Base-by-base conservation (phyloP, 35 echinoderm and acorn worm genomes). In the Acanthaster planci region DNA sequence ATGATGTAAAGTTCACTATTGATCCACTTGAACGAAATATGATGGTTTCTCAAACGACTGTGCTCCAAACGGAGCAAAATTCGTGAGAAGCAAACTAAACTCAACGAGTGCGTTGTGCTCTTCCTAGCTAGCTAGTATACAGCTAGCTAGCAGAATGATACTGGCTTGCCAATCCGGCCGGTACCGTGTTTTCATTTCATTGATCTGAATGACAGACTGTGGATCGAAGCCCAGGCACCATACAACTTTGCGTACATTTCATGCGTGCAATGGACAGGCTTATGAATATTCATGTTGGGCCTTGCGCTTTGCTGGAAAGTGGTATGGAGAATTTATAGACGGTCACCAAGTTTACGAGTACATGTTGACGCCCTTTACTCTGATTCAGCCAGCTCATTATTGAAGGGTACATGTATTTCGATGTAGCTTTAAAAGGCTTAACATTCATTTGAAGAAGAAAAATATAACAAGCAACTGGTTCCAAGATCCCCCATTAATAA, bases 171-270 rank as follows among this genome's bases (percentile, higher is more conserved):
- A 6, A 72, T 31, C 14, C 7, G 57, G 1, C 21, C 34, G 26
- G 34, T 10, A 72, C 64, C 30, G 14, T 72, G 23, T 29, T 26
- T 6, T 29, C 8, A 14, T 72, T 30, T 2, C 15, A 7, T 72
- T 23, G 34, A 30, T 72, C 26, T 27, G 23, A 31, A 72, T 14
- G 34, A 29, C 64, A 19, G 22, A 31, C 23, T 6, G 42, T 72
- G 18, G 10, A 72, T 21, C 26, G 64, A 72, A 72, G 64, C 34
- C 64, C 2, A 72, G 64, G 64, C 64, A 72, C 64, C 64, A 35
- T 72, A 23, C 64, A 23, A 60, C 57, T 60, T 18, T 47, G 42
- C 42, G 42, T 12, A 47, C 12, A 47, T 12, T 6, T 47, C n/a
- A n/a, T n/a, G n/a, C n/a, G n/a, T 47, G 42, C 42, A 12, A 47